phyloP scores from a whole-genome alignment of 2,888 invertebrate genomes.

The Agrotis segetum region DNA sequence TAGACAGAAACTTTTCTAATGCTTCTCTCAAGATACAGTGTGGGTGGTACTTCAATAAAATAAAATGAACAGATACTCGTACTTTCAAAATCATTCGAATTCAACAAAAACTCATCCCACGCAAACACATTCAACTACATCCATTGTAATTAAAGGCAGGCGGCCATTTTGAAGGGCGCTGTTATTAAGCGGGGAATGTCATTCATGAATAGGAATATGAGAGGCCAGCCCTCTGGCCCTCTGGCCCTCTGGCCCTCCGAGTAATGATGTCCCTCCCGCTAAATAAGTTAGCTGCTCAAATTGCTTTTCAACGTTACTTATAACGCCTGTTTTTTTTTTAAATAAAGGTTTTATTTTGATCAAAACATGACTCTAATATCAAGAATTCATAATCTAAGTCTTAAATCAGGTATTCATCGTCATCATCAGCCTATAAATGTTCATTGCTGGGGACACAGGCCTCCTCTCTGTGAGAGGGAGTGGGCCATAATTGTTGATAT shows the following conservation, averaged over 20 bases:
- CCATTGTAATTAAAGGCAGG: conserved; percentile 63
- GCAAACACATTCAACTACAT: conserved; percentile 18
- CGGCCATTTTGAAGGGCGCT: conserved; percentile 55
- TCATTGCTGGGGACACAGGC: too few relatives aligned
- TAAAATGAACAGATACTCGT: background rate
- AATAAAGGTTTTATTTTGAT: too few relatives aligned
- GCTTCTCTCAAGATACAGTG: background rate
- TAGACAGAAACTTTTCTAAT: background rate
- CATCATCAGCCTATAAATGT: too few relatives aligned
- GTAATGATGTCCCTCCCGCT: conserved; percentile 56
- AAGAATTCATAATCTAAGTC: too few relatives aligned
- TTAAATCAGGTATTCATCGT: too few relatives aligned
- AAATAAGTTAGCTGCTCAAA: conserved; percentile 63
- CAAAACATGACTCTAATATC: too few relatives aligned
- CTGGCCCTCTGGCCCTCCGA: conserved; percentile 34
- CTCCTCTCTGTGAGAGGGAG: too few relatives aligned
- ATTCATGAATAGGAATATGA: conserved; percentile 72
- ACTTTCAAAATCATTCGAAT: conserved; percentile 24
- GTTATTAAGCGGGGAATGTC: conserved; percentile 66
- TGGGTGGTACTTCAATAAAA: background rate
- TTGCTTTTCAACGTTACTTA: conserved; percentile 54
- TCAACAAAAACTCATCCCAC: conserved; percentile 9
- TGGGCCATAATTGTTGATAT: too few relatives aligned
- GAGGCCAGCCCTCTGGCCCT: conserved; percentile 57
- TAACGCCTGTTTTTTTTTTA: conserved; percentile 30